Evolutionary conservation across 2,113 vertebrate species (phyloP).

Genomic region (Elanus axillaris): DNA sequence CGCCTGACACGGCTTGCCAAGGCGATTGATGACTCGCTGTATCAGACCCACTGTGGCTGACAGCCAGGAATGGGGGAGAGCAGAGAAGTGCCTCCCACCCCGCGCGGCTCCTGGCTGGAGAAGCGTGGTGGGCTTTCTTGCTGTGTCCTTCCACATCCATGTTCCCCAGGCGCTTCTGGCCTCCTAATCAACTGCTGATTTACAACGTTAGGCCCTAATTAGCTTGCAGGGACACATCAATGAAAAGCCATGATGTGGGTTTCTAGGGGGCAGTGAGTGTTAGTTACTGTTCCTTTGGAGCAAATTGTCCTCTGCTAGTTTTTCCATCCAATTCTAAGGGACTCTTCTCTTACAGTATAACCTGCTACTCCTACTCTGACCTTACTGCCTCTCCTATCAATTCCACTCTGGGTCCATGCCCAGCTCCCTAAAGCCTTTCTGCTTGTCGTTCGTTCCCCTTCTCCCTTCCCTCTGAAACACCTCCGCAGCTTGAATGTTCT

Average conservation of each 20-base stretch:
- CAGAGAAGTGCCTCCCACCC: not conserved
- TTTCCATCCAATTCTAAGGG: not conserved
- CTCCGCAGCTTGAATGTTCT: not conserved
- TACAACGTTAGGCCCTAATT: not conserved
- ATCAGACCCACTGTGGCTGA: not conserved
- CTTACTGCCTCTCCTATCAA: not conserved
- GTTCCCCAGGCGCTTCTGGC: not conserved
- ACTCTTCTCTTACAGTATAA: not conserved
- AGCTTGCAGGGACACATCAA: not conserved
- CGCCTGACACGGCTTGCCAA: accelerated
- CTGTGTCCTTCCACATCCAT: not conserved
- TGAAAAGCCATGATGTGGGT: not conserved
- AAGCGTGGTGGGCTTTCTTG: not conserved
- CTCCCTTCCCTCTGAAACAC: not conserved
- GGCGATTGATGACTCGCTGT: not conserved
- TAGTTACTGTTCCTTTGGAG: not conserved
- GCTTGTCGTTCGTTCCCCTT: not conserved
- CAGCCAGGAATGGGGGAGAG: not conserved
- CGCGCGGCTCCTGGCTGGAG: accelerated
- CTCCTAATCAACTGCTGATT: not conserved
- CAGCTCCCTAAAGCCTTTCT: not conserved
- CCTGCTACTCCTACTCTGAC: not conserved
- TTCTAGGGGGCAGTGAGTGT: not conserved
- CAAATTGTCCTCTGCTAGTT: not conserved
- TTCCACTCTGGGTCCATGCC: not conserved